Evolutionary conservation across 1,140 invertebrate genomes (phyloP), one percentile per base, ranked within the genome.

Genomic region (Drosophila ananassae): DNA sequence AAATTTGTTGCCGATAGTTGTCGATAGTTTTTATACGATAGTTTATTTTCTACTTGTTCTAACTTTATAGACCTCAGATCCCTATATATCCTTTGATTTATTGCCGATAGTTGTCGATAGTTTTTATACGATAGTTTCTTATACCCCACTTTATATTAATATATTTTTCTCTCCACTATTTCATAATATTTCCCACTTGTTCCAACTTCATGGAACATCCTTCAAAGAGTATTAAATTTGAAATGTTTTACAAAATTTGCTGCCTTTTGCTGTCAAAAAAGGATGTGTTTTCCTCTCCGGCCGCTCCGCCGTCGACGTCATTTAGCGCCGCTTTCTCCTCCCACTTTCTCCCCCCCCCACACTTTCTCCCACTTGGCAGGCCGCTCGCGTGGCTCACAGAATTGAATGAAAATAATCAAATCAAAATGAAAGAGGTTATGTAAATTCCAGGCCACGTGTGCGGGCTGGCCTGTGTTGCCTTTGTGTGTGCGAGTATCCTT

Each of bases 381-480:
- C 56, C 10, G 61, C 53, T 84, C 64, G 76, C 71, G 62, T 83
- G 79, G 64, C 80, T 64, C 68, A 73, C 72, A 57, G 84, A 83
- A 83, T 83, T 83, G 76, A 84, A 83, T 79, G 74, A 82, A 87
- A 83, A 79, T 89, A 83, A 82, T 89, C 62, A 89, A 87, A 87
- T 87, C 66, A 73, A 71, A 79, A 59, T 87, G 66, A 67, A 89
- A 59, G 59, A 82, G 83, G 79, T 87, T 87, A 87, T 87, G 82
- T 89, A 87, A 87, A 87, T 89, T 68, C 63, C 37, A 32, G 54
- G 55, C 72, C 75, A 79, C 71, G 71, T 83, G 61, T 63, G 44
- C 7, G 17, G 22, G 52, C 41, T 44, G 17, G 17, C 17, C 17
- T 17, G 17, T 17, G 17, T 48, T 69, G 13, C 13, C 37, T 57